These are phyloP conservation scores for Alloscopus bannaensis DNA, from an alignment of 2,888 invertebrate genomes.

Conservation along the genomic window DNA sequence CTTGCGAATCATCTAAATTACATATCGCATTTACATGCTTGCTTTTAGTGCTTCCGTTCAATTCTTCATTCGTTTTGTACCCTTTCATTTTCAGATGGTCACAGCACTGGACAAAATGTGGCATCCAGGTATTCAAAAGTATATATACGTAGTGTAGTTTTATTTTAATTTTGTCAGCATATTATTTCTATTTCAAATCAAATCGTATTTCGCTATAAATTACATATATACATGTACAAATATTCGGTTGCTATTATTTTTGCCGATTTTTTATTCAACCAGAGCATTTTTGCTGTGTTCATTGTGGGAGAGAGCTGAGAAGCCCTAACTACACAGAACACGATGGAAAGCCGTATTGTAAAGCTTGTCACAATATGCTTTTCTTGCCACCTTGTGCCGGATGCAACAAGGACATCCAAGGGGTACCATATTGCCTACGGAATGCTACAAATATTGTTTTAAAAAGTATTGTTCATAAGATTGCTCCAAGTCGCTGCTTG, in stretches of 20 bases:
- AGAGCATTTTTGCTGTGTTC: conserved; percentile 69
- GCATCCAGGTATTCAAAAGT: conserved; percentile 59
- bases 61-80: conserved; percentile 1
- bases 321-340: conserved; percentile 64
- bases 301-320: conserved; percentile 67
- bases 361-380: conserved; percentile 67
- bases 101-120: conserved; percentile 71
- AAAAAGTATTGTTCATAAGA: conserved; percentile 8
- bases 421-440: conserved; percentile 46
- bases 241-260: too few species aligned
- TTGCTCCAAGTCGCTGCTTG: conserved; percentile 1
- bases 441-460: neutral
- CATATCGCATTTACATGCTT: too few species aligned
- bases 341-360: conserved; percentile 70
- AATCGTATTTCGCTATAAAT: conserved; percentile 8
- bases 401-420: conserved; percentile 65
- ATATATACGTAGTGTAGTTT: neutral
- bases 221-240: too few species aligned
- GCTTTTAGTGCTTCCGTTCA: neutral
- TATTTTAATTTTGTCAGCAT: conserved; percentile 2
- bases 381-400: conserved; percentile 68
- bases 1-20: too few species aligned
- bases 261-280: neutral
- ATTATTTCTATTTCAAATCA: neutral
- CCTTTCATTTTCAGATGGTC: conserved; percentile 57